A percentile compares a stretch with the other conserved stretches of the same genome.
These are phyloP conservation scores for Istiophorus platypterus DNA, from an alignment of 2,113 vertebrate genomes.

Conservation along the genomic window DNA sequence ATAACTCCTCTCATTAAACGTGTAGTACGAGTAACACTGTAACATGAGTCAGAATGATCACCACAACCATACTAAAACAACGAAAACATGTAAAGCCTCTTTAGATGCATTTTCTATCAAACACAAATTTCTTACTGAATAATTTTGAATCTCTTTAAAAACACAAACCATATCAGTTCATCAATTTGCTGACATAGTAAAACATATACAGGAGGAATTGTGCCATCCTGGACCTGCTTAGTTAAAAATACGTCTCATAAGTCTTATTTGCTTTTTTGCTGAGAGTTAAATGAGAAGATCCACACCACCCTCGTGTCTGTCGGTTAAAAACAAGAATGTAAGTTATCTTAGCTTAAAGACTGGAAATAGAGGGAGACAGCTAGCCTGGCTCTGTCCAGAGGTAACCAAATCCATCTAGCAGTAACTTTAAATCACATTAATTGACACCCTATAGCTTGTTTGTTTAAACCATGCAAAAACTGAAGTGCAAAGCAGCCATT, in stretches of 20 bases:
- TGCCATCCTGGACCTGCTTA: neutral
- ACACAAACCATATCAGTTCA: neutral
- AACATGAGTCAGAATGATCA: slow-evolving; percentile 25
- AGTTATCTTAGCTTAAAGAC: neutral
- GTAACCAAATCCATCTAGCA: neutral
- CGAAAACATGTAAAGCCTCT: neutral
- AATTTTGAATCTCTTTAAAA: neutral
- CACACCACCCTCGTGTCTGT: neutral
- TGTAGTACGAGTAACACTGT: slow-evolving; percentile 24
- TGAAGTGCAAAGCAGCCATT: neutral
- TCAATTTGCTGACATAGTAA: neutral
- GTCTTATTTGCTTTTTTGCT: neutral
- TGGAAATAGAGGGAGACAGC: too few species aligned
- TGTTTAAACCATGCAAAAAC: neutral
- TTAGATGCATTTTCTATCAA: neutral
- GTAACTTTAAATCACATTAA: too few species aligned
- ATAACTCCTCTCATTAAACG: slow-evolving; percentile 63
- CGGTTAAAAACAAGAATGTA: neutral
- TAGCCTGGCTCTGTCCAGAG: neutral
- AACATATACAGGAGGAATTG: neutral
- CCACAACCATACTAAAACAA: slow-evolving; percentile 21
- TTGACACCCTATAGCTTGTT: neutral
- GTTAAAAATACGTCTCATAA: neutral
- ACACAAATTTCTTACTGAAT: neutral
- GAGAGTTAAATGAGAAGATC: neutral